Conservation (phyloP, 2,888 invertebrate species). For the Falcaria lacertinaria region DNA sequence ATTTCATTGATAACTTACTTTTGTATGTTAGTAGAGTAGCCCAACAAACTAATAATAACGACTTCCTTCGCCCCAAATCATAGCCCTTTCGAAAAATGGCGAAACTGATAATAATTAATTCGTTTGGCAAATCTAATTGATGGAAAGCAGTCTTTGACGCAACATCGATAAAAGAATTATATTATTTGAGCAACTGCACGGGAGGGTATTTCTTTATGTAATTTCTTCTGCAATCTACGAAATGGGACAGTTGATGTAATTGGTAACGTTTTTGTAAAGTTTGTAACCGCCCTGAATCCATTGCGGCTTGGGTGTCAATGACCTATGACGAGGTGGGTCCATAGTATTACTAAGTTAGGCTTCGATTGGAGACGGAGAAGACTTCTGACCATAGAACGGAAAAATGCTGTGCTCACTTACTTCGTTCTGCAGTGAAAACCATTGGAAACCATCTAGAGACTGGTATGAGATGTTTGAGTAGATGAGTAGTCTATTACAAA, state of each 20-base stretch:
- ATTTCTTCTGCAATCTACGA: constrained; percentile 15
- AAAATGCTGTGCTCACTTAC: no score
- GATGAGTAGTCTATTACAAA: no score
- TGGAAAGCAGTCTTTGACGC: not conserved
- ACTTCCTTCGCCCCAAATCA: not conserved
- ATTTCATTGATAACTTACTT: no score
- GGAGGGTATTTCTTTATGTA: constrained; percentile 21
- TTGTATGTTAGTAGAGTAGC: no score
- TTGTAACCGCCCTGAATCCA: not conserved
- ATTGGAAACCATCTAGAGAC: no score
- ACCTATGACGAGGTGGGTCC: not conserved
- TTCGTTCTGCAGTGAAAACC: no score
- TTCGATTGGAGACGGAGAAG: not conserved
- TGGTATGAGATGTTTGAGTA: no score
- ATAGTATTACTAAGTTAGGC: not conserved
- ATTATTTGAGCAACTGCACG: constrained; percentile 20
- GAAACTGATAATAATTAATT: not conserved
- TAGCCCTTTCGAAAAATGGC: not conserved
- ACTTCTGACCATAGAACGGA: no score
- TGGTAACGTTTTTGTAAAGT: constrained; percentile 1
- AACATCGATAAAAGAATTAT: not conserved
- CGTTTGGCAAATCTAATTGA: not conserved
- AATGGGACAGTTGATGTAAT: constrained; percentile 13
- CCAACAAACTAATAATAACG: not conserved
- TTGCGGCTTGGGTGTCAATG: not conserved